Evolutionary conservation across 1,140 invertebrate species (phyloP), one percentile per base, ranked within the genome.

Genomic region (Solenopsis invicta): DNA sequence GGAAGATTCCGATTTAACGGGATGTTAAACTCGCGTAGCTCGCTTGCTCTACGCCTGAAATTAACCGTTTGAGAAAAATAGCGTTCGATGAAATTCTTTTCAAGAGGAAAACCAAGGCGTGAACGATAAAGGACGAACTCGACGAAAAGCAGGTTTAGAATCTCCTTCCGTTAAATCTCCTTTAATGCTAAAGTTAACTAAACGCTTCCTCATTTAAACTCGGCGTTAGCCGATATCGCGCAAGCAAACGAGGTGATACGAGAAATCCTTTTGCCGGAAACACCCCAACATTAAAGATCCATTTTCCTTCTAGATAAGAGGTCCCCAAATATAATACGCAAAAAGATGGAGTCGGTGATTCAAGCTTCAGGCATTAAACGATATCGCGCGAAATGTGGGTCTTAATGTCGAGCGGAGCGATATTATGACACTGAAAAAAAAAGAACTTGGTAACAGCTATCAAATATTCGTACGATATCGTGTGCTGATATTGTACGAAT

Each of bases 261-360:
- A 13, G 29, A 29, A 29, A n/a, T 37, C 10, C 2, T 41, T 24
- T 16, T 52, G 12, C 12, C n/a, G n/a, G 21, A 2, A 45, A 59
- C 52, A 24, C n/a, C 37, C n/a, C 1, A 16, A 5, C 74, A 29
- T 76, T 61, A 61, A 61, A 76, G 37, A 52, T 24, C 13, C 54
- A 76, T 76, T 45, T 59, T 45, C 37, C 24, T 61, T 41, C 13
- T 12, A 61, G 37, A 76, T 76, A 76, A 24, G 37, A 61, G 54
- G 54, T 24, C 54, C 12, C 48, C 13, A 69, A 69, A 50, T 69
- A 50, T 61, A 45, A 76, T 45, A 61, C 5, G 54, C n/a, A 37
- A 61, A 50, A 18, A 67, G n/a, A 62, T 29, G 24, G 41, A 50
- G 37, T 10, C 34, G 16, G 18, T 29, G 76, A 66, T 78, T 78